phyloP scores from a whole-genome alignment of 2,888 invertebrate species.

The Halictus quadricinctus region DNA sequence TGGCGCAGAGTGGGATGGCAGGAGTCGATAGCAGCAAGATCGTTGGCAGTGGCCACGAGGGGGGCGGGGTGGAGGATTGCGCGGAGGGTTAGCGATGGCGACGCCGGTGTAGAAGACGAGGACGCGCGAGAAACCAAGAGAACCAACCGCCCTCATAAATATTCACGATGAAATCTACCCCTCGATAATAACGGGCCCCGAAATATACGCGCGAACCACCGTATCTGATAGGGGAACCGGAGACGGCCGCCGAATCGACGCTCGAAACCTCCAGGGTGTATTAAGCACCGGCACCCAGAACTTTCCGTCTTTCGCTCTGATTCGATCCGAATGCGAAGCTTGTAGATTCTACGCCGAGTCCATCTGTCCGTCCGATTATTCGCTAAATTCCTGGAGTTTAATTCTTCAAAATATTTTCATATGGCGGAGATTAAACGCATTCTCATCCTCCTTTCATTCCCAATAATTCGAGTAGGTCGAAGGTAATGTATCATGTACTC shows the following conservation, averaged over 20 bases:
- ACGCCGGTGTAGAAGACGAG: constrained; percentile 48
- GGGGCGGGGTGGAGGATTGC: neutral
- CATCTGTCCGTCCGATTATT: neutral
- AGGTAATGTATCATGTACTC: too few species aligned
- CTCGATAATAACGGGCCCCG: constrained; percentile 81
- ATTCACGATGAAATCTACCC: constrained; percentile 82
- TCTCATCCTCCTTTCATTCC: neutral
- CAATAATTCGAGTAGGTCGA: too few species aligned
- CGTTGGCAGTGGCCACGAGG: constrained; percentile 32
- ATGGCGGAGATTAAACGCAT: constrained; percentile 7
- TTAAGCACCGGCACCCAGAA: constrained; percentile 62
- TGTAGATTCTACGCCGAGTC: neutral
- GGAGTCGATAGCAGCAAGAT: constrained; percentile 42
- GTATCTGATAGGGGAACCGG: constrained; percentile 71
- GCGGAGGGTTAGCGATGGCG: constrained; percentile 33
- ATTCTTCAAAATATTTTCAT: constrained; percentile 4
- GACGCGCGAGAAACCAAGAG: constrained; percentile 68
- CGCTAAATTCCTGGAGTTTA: neutral
- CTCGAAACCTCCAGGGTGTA: constrained; percentile 66
- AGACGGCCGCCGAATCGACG: constrained; percentile 53
- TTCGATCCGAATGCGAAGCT: constrained; percentile 33
- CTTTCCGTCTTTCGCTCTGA: constrained; percentile 48
- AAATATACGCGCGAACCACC: constrained; percentile 75
- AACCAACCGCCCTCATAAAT: constrained; percentile 78
- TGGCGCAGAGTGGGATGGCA: neutral